Conservation (phyloP, 2,113 vertebrate species). For the Sorex araneus region DNA sequence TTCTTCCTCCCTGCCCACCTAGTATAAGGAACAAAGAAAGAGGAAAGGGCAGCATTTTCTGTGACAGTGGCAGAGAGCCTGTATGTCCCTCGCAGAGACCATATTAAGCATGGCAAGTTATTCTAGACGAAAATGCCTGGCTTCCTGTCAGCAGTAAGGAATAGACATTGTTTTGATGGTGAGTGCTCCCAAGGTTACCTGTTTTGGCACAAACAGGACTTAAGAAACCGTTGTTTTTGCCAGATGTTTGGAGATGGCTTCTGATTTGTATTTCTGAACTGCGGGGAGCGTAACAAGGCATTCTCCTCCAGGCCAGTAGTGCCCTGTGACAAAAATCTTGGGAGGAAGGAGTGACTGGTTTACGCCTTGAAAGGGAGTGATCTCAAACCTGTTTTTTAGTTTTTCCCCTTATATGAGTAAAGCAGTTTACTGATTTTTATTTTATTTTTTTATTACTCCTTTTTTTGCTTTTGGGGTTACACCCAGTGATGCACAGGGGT, state of each 20-base stretch:
- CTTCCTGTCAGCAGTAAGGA: constrained; percentile 48
- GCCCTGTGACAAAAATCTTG: not conserved
- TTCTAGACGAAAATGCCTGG: constrained; percentile 44
- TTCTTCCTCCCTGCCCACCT: not conserved
- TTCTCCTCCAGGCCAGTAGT: not conserved
- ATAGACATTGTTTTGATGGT: constrained; percentile 51
- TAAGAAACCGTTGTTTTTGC: not conserved
- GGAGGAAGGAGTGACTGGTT: not conserved
- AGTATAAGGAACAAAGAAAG: not conserved
- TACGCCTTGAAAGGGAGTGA: too few species aligned
- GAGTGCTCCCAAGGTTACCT: constrained; percentile 62
- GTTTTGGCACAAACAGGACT: constrained; percentile 45
- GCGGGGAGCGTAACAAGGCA: not conserved
- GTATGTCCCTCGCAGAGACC: constrained; percentile 44
- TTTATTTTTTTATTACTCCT: not conserved
- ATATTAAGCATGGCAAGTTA: constrained; percentile 51
- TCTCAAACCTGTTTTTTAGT: not conserved
- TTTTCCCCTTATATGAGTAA: not conserved
- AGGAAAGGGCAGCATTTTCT: not conserved
- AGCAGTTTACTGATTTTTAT: not conserved
- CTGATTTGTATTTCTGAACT: not conserved
- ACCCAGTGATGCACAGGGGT: too few species aligned
- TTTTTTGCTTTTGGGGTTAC: too few species aligned
- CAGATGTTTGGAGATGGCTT: not conserved
- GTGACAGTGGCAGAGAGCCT: constrained; percentile 7